phyloP scores from a whole-genome alignment of 1,140 invertebrate genomes.

The Manduca sexta region DNA sequence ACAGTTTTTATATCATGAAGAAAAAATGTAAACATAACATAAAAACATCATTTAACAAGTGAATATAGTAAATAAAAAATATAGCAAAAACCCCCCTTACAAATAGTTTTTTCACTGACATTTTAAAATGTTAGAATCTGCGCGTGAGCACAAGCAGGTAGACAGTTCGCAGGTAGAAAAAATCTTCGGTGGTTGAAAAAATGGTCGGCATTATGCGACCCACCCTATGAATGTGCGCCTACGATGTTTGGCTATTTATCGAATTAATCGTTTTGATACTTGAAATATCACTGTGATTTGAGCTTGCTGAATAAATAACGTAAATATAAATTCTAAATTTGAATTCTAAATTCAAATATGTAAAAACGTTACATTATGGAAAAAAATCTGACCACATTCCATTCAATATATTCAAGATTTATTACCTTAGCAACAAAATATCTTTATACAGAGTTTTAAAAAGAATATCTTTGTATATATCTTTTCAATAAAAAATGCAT shows the following conservation, averaged over 20 bases:
- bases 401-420: no score
- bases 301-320: no score
- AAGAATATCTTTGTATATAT: no score
- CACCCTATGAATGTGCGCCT: constrained; percentile 48
- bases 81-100: constrained; percentile 6
- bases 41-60: constrained; percentile 8
- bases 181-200: constrained; percentile 54
- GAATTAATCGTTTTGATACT: constrained; percentile 31
- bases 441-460: no score
- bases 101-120: neutral
- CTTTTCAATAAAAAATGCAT: no score
- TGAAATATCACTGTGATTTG: neutral
- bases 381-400: no score
- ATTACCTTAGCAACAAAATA: no score
- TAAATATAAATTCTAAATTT: neutral
- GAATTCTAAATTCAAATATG: neutral
- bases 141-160: constrained; percentile 49
- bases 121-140: constrained; percentile 30
- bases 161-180: constrained; percentile 63
- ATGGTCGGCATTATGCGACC: constrained; percentile 54
- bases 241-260: constrained; percentile 35
- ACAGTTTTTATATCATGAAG: neutral
- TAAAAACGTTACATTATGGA: no score
- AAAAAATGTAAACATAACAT: constrained; percentile 8
- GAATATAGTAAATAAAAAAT: constrained; percentile 5